phyloP scores from a whole-genome alignment of 1,140 invertebrate species.

The Vanessa atalanta region DNA sequence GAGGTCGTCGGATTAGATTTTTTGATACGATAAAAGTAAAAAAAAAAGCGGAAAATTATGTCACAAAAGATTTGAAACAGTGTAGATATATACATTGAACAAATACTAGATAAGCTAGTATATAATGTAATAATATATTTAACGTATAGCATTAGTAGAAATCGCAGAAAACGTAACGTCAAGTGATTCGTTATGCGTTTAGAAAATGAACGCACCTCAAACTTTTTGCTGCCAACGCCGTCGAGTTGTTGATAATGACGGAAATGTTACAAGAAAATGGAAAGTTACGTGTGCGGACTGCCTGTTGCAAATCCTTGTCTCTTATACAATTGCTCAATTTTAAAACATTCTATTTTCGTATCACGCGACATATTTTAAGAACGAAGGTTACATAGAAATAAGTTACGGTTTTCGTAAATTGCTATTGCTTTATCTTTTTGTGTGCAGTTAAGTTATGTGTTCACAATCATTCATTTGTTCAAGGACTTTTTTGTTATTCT shows the following conservation, averaged over 20 bases:
- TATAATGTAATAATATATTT: too few relatives aligned
- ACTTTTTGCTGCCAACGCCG: too few relatives aligned
- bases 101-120: too few relatives aligned
- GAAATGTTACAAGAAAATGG: constrained; percentile 29
- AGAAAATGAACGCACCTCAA: neutral
- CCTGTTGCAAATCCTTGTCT: constrained; percentile 19
- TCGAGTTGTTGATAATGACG: neutral
- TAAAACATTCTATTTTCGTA: constrained; percentile 8
- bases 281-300: constrained; percentile 16
- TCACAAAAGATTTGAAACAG: too few relatives aligned
- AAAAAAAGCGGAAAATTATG: too few relatives aligned
- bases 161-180: too few relatives aligned
- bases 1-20: too few relatives aligned
- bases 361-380: constrained; percentile 13
- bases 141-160: too few relatives aligned
- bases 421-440: neutral
- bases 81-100: too few relatives aligned
- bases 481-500: too few relatives aligned
- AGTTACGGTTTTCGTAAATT: neutral
- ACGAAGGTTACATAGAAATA: neutral
- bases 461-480: neutral
- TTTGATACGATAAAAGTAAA: too few relatives aligned
- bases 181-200: neutral
- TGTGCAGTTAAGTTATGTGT: neutral
- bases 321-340: constrained; percentile 12